Base-by-base conservation (phyloP, 2,113 vertebrate species). In the Pseudonaja textilis region DNA sequence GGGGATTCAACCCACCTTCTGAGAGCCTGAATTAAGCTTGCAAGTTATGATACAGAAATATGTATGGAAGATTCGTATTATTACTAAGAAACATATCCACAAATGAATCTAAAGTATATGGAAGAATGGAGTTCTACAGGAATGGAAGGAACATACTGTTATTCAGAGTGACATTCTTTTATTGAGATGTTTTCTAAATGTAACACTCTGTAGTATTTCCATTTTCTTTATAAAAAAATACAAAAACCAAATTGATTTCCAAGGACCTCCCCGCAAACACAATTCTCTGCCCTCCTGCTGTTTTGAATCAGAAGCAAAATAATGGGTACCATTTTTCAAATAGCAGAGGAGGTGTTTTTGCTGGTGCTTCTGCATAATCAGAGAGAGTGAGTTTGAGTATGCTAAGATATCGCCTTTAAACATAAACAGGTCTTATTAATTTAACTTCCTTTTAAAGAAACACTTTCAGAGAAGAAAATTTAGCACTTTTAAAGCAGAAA, bases 321-420 rank as follows among this genome's bases (percentile, higher is more conserved):
- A 52, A 90, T 94, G 92, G 3, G 18, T 1, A 47, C 94, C 91
- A 95, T 94, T 89, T 94, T 91, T 90, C 91, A 88, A 59, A 47
- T 52, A 52, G 85, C 89, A 86, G 92, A 93, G 81, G 47, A 25
- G 93, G 93, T 50, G 55, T 10, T 81, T 61, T 88, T 12, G 64
- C 69, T 0, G 22, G 91, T 57, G 69, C 81, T 93, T 69, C 90
- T 34, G 52, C n/a, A 20, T 50, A 25, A 86, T 93, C 16, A 4
- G 90, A 86, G 55, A 61, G 25, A 3, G 29, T 29, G 59, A 92
- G 61, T 18, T n/a, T 4, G 56, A 3, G 89, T 18, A 10, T 0
- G 89, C 23, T 16, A 64, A 91, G 85, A 1, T 61, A 54, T 9
- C 39, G 1, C 34, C 94, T 91, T 85, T 25, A 6, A 92, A 87